Percentiles rank a stretch among this genome's conserved stretches.
Conservation (phyloP, 64 coral and sea anemone species). For the Trachythela sp. region DNA sequence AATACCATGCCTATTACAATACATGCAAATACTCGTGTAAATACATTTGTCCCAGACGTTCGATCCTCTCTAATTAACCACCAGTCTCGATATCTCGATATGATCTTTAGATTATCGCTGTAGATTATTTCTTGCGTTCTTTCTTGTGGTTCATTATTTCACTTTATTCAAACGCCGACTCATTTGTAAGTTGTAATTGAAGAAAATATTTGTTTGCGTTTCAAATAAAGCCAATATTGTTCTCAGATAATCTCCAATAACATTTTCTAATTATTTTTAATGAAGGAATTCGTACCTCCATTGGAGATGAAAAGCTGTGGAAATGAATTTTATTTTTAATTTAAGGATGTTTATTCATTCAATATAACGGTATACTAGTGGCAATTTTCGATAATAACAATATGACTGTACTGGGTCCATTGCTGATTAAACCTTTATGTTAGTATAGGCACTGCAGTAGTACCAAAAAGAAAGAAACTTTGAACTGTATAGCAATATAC, state of each 20-base stretch:
- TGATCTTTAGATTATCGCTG: background rate
- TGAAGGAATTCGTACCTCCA: background rate
- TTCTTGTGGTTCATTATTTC: conserved; percentile 1
- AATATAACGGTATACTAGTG: too few species aligned
- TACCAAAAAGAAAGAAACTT: too few species aligned
- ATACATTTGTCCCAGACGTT: background rate
- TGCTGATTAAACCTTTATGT: too few species aligned
- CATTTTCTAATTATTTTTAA: background rate
- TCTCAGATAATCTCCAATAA: background rate
- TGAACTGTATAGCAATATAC: too few species aligned
- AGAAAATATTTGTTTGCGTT: background rate
- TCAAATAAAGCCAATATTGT: background rate
- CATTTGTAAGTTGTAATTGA: background rate
- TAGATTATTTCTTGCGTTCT: background rate
- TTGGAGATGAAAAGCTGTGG: too few species aligned
- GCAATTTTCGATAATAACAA: too few species aligned
- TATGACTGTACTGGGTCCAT: too few species aligned
- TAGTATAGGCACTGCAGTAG: too few species aligned
- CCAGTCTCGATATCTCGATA: background rate
- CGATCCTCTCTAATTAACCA: background rate
- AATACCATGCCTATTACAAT: too few species aligned
- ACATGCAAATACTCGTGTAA: too few species aligned
- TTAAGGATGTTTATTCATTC: too few species aligned
- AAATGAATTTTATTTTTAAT: too few species aligned
- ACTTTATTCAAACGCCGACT: background rate